Percentiles rank a stretch among this genome's conserved stretches.
phyloP scores from a whole-genome alignment of 2,113 vertebrate species.

The Lagopus muta region DNA sequence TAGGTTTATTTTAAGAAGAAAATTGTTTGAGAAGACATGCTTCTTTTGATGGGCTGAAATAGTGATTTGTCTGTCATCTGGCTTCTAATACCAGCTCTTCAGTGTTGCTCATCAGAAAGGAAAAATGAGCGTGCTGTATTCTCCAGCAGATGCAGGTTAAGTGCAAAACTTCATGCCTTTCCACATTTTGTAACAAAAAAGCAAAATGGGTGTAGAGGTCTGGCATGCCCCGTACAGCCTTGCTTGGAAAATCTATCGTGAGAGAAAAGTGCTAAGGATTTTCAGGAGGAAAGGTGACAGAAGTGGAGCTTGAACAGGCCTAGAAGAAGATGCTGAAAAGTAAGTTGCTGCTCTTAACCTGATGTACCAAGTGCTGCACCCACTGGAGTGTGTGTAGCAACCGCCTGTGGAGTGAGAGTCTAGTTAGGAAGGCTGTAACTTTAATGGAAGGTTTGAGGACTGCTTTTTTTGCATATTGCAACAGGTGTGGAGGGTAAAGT shows the following conservation, averaged over 20 bases:
- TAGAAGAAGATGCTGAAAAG: not conserved
- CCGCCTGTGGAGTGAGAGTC: not conserved
- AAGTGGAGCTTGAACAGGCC: rapidly evolving
- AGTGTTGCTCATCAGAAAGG: not conserved
- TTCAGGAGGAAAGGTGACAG: not conserved
- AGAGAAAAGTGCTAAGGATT: not conserved
- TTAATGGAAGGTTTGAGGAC: not conserved
- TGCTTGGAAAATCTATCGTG: not conserved
- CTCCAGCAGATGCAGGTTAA: not conserved
- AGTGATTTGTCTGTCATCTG: conserved; percentile 4
- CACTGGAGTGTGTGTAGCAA: not conserved
- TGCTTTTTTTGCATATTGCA: rapidly evolving
- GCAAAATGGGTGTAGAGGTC: not conserved
- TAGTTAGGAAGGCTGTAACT: not conserved
- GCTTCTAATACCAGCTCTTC: not conserved
- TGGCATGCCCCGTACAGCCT: not conserved
- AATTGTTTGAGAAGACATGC: not conserved
- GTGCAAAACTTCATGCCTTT: not conserved
- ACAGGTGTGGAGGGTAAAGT: not conserved
- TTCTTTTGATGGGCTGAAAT: not conserved
- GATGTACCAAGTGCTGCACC: not conserved
- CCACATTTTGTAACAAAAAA: not conserved
- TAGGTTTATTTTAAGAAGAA: not conserved
- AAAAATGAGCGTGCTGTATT: not conserved
- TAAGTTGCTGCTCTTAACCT: not conserved